phyloP scores from a whole-genome alignment of 1,140 invertebrate species.

The Bombus pyrosoma region DNA sequence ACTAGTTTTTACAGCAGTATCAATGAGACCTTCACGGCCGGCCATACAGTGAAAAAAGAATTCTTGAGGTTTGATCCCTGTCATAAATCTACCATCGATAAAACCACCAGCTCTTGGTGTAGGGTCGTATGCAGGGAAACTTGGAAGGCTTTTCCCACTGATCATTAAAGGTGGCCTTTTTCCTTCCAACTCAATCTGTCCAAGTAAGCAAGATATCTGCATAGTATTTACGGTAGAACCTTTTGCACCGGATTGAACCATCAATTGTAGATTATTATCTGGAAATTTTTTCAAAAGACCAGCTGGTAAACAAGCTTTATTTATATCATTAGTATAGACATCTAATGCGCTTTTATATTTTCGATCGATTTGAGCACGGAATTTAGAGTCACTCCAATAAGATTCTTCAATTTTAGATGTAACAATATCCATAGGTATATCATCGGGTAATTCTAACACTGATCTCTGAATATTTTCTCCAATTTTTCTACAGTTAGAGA shows the following conservation, averaged over 20 bases:
- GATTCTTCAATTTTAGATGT: constrained; percentile 87
- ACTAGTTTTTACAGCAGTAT: constrained; percentile 96
- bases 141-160: constrained; percentile 95
- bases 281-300: constrained; percentile 95
- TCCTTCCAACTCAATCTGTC: constrained; percentile 99
- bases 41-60: constrained; percentile 99
- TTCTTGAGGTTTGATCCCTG: constrained; percentile 96
- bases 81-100: constrained; percentile 97
- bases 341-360: constrained; percentile 93
- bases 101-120: constrained; percentile 97
- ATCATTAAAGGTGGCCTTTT: constrained; percentile 97
- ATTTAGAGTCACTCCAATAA: constrained; percentile 89
- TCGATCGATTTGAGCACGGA: constrained; percentile 91
- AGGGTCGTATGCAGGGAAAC: constrained; percentile 95
- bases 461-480: constrained; percentile 87
- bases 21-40: constrained; percentile 96
- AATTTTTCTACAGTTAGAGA: constrained; percentile 85
- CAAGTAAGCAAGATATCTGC: constrained; percentile 98
- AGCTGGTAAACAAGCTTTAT: constrained; percentile 90
- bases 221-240: constrained; percentile 98
- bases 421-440: constrained; percentile 84
- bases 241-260: constrained; percentile 99
- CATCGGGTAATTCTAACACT: constrained; percentile 87
- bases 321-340: constrained; percentile 94
- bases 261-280: constrained; percentile 97